A percentile compares a stretch with the other conserved stretches of the same genome.
Conservation (phyloP, 2,888 invertebrate species). For the Calephelis perditalis region DNA sequence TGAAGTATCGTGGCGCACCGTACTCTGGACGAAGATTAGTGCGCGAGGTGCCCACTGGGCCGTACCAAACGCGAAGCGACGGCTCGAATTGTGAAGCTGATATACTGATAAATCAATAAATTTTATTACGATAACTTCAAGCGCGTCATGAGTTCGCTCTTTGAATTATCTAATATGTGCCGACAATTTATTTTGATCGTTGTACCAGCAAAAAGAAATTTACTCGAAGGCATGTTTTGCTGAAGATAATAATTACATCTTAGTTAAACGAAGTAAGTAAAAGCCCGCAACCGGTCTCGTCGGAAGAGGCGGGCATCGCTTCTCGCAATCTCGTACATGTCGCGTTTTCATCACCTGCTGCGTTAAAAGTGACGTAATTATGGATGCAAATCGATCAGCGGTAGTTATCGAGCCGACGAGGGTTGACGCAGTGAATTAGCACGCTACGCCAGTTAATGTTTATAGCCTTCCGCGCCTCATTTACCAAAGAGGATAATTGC, state of each 20-base stretch:
- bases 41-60: constrained; percentile 54
- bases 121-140: constrained; percentile 46
- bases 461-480: constrained; percentile 61
- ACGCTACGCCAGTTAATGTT: constrained; percentile 66
- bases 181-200: constrained; percentile 22
- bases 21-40: constrained; percentile 53
- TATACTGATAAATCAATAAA: constrained; percentile 72
- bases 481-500: constrained; percentile 64
- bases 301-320: constrained; percentile 59
- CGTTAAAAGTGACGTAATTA: constrained; percentile 75
- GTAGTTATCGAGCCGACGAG: constrained; percentile 68
- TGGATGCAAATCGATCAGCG: constrained; percentile 75
- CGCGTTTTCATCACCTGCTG: constrained; percentile 74
- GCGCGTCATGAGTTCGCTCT: constrained; percentile 37
- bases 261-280: constrained; percentile 37
- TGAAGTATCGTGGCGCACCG: constrained; percentile 55
- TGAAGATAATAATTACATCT: constrained; percentile 13
- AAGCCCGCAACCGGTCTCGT: constrained; percentile 60
- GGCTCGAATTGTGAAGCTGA: constrained; percentile 65
- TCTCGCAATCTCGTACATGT: constrained; percentile 70
- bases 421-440: constrained; percentile 72
- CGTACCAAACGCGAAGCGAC: constrained; percentile 64
- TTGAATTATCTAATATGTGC: constrained; percentile 32
- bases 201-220: constrained; percentile 16
- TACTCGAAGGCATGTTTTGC: constrained; percentile 11